Percentiles rank a stretch among this genome's conserved stretches.
Evolutionary conservation across 2,888 invertebrate genomes (phyloP).

Genomic region (Colostygia pectinataria): DNA sequence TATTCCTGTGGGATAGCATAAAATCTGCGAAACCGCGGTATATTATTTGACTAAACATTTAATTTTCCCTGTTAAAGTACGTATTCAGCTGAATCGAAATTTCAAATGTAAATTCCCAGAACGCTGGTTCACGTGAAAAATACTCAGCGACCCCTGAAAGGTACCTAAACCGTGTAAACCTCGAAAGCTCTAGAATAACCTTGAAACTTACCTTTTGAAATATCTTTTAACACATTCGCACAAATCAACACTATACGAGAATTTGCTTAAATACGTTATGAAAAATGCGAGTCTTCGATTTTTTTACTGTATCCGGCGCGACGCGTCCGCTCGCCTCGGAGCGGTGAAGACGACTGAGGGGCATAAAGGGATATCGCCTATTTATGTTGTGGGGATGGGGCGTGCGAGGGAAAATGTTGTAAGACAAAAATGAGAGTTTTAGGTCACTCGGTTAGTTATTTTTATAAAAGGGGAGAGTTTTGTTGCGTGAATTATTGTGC

Average conservation of each 20-base stretch:
- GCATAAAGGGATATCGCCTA: background rate
- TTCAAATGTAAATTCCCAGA: background rate
- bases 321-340: constrained; percentile 30
- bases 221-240: background rate
- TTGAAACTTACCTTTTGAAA: constrained; percentile 10
- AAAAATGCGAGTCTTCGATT: constrained; percentile 16
- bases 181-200: background rate
- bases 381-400: constrained; percentile 16
- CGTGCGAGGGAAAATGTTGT: constrained; percentile 8
- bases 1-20: too few relatives aligned
- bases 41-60: too few relatives aligned
- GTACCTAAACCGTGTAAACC: background rate
- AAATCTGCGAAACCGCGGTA: background rate
- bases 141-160: constrained; percentile 1
- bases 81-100: background rate
- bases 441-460: constrained; percentile 19
- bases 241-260: constrained; percentile 6
- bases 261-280: constrained; percentile 3
- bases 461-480: constrained; percentile 11
- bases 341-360: constrained; percentile 44
- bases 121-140: background rate
- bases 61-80: too few relatives aligned
- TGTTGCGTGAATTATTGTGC: constrained; percentile 21
- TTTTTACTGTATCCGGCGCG: constrained; percentile 4
- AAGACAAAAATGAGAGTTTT: constrained; percentile 11